Evolutionary conservation across 1,140 invertebrate species (phyloP).

Genomic region (Limonius californicus): DNA sequence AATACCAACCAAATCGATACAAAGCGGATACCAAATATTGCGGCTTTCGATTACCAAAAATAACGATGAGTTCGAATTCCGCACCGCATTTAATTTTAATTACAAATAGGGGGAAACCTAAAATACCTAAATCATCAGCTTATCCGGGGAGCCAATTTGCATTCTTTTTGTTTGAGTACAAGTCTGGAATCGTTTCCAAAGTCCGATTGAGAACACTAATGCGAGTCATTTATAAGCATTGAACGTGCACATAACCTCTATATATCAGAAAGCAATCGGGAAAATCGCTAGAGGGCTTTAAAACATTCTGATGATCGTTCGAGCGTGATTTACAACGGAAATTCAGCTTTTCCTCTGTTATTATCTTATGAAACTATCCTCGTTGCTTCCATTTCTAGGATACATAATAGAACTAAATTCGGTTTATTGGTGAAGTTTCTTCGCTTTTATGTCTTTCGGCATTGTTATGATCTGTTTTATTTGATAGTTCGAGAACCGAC

Average conservation of each 20-base stretch:
- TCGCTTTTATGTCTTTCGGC: neutral
- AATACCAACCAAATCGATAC: too few relatives aligned
- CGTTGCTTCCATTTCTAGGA: neutral
- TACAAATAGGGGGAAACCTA: neutral
- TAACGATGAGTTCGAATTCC: too few relatives aligned
- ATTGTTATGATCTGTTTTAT: neutral
- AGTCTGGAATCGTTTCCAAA: conserved; percentile 32
- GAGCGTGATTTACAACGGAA: conserved; percentile 40
- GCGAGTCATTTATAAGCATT: conserved; percentile 43
- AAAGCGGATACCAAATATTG: too few relatives aligned
- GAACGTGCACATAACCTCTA: conserved; percentile 40
- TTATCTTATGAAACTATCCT: conserved; percentile 12
- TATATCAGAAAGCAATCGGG: conserved; percentile 45
- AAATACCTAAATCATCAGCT: conserved; percentile 2
- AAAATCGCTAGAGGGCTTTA: conserved; percentile 42
- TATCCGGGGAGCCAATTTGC: conserved; percentile 4
- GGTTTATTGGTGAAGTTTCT: neutral
- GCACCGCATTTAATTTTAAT: conserved; percentile 1
- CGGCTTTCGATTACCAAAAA: too few relatives aligned
- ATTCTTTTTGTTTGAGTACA: conserved; percentile 13
- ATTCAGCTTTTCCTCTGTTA: conserved; percentile 11
- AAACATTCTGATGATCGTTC: conserved; percentile 44
- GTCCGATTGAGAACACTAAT: conserved; percentile 36
- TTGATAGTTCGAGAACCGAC: neutral
- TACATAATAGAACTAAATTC: neutral